Evolutionary conservation across 2,113 vertebrate genomes (phyloP).

Genomic region (Malaclemys terrapin): DNA sequence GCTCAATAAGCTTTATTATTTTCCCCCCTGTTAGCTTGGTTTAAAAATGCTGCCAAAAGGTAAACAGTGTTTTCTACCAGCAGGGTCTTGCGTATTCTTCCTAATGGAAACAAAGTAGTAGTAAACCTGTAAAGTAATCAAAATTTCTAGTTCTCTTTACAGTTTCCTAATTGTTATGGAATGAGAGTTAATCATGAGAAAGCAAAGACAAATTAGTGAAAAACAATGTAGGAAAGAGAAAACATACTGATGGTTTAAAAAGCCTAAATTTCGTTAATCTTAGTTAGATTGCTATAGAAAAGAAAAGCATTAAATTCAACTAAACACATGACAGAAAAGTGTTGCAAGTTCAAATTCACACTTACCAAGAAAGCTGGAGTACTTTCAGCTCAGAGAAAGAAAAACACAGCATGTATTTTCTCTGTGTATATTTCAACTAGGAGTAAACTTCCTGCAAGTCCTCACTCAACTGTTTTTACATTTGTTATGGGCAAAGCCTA

Average conservation of each 20-base stretch:
- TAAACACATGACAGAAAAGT: slow-evolving; percentile 9
- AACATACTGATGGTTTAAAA: neutral
- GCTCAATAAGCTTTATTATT: neutral
- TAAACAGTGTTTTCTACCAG: neutral
- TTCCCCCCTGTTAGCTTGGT: neutral
- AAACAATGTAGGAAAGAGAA: neutral
- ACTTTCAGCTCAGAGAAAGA: neutral
- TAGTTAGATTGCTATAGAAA: neutral
- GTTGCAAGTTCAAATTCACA: slow-evolving; percentile 23
- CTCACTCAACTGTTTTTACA: neutral
- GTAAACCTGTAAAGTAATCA: neutral
- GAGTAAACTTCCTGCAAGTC: neutral
- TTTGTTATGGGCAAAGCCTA: neutral
- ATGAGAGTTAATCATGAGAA: neutral
- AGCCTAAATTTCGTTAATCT: neutral
- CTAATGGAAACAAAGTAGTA: neutral
- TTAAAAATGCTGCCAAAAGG: neutral
- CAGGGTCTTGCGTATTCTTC: neutral
- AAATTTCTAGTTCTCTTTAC: neutral
- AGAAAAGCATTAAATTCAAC: slow-evolving; percentile 20
- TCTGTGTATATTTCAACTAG: neutral
- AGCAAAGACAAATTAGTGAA: neutral
- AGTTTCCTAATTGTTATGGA: neutral
- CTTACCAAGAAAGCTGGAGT: neutral
- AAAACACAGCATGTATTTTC: neutral